Conservation (phyloP, 2,797 vertebrate genomes). For the Miichthys miiuy region DNA sequence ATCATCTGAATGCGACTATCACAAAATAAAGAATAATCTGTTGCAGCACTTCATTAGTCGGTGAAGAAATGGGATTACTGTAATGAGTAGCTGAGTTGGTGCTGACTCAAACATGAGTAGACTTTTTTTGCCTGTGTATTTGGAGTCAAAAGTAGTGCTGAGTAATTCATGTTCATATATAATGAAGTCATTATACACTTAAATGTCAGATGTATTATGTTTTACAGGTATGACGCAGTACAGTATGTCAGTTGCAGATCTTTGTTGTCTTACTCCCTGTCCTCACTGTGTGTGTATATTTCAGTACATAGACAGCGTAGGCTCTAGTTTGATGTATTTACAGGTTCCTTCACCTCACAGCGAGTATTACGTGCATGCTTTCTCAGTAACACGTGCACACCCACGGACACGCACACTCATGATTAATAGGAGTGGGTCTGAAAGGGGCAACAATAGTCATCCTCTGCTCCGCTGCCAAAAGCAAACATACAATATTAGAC, state of each 20-base stretch:
- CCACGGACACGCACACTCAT: constrained; percentile 44
- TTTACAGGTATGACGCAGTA: background rate
- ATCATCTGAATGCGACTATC: background rate
- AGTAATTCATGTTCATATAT: background rate
- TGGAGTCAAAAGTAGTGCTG: background rate
- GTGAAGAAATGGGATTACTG: background rate
- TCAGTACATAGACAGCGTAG: constrained; percentile 39
- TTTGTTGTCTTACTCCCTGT: constrained; percentile 22
- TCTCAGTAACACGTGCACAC: constrained; percentile 50
- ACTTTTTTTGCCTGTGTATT: background rate
- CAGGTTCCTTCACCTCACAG: constrained; percentile 25
- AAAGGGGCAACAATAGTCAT: constrained; percentile 71
- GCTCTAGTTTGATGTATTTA: constrained; percentile 48
- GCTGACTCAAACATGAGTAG: background rate
- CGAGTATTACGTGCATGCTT: constrained; percentile 42
- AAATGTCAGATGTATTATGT: background rate
- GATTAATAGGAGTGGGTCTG: constrained; percentile 70
- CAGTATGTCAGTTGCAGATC: constrained; percentile 20
- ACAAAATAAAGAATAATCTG: background rate
- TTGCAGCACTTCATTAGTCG: background rate
- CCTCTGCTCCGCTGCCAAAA: constrained; percentile 62
- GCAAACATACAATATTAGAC: constrained; percentile 62
- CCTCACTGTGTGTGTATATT: constrained; percentile 41
- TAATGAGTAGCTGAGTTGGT: background rate
- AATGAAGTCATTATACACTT: background rate